phyloP scores from a whole-genome alignment of 2,113 vertebrate species.

The Apistogramma diplotaenia region DNA sequence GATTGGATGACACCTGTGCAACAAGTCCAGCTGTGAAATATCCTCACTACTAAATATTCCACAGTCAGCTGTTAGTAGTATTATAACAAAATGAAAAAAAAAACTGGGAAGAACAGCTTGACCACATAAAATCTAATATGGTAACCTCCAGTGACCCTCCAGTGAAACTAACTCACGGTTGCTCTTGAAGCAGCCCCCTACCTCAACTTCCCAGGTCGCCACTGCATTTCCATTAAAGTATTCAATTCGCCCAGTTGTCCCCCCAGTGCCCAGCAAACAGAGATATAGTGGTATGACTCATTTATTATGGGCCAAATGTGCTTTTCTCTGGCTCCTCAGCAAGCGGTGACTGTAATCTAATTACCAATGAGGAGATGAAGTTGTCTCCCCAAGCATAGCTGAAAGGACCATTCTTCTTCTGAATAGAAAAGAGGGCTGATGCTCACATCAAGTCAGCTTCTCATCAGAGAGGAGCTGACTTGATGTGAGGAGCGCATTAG shows the following conservation, averaged over 20 bases:
- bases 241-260: constrained; percentile 37
- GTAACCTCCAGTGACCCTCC: too few relatives aligned
- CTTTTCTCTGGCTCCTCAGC: constrained; percentile 57
- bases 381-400: constrained; percentile 52
- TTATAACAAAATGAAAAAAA: too few relatives aligned
- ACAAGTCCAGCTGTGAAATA: too few relatives aligned
- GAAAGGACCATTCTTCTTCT: constrained; percentile 66
- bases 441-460: constrained; percentile 41
- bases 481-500: constrained; percentile 34
- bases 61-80: too few relatives aligned
- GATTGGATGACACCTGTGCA: too few relatives aligned
- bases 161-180: too few relatives aligned
- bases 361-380: constrained; percentile 71
- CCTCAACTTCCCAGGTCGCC: constrained; percentile 27
- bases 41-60: too few relatives aligned
- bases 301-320: constrained; percentile 55
- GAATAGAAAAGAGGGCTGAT: constrained; percentile 42
- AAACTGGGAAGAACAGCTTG: too few relatives aligned
- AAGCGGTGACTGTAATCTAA: constrained; percentile 69
- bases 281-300: constrained; percentile 69
- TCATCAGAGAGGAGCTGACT: constrained; percentile 24
- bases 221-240: constrained; percentile 59
- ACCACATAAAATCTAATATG: too few relatives aligned
- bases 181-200: constrained; percentile 15
- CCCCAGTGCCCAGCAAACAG: constrained; percentile 24